Evolutionary conservation across 2,113 vertebrate genomes (phyloP).

Genomic region (Cranoglanis bouderius): DNA sequence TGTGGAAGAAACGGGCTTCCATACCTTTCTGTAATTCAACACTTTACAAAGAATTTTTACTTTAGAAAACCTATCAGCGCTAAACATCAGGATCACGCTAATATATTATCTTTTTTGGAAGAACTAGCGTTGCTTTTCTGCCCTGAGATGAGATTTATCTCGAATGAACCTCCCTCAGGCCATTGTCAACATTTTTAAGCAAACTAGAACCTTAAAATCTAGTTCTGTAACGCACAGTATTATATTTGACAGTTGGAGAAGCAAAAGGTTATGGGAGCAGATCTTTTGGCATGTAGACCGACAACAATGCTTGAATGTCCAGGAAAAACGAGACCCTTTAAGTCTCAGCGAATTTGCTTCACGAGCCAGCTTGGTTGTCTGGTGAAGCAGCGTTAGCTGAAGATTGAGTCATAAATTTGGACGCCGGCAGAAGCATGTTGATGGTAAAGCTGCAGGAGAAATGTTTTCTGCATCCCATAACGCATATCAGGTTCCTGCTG

Average conservation of each 20-base stretch:
- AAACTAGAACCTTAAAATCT: not conserved
- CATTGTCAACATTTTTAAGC: not conserved
- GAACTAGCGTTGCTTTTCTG: not conserved
- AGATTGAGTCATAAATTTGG: constrained; percentile 32
- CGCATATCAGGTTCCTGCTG: constrained; percentile 33
- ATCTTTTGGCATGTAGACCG: not conserved
- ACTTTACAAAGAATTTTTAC: not conserved
- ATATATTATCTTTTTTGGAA: not conserved
- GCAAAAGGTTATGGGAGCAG: constrained; percentile 28
- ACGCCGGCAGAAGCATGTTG: not conserved
- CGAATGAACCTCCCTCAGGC: not conserved
- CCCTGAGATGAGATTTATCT: constrained; percentile 18
- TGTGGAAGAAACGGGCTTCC: no score
- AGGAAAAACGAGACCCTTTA: constrained; percentile 27
- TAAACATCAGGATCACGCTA: not conserved
- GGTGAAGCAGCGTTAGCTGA: not conserved
- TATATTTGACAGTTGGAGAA: constrained; percentile 13
- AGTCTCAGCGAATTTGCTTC: not conserved
- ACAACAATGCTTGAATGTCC: constrained; percentile 1
- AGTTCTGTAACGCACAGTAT: not conserved
- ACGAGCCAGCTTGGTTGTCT: not conserved
- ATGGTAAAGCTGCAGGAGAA: constrained; percentile 2
- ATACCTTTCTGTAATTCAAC: not conserved
- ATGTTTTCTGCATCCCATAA: constrained; percentile 38
- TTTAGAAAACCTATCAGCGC: not conserved